Base-by-base conservation (phyloP, 1,140 invertebrate species). In the Bombus huntii region DNA sequence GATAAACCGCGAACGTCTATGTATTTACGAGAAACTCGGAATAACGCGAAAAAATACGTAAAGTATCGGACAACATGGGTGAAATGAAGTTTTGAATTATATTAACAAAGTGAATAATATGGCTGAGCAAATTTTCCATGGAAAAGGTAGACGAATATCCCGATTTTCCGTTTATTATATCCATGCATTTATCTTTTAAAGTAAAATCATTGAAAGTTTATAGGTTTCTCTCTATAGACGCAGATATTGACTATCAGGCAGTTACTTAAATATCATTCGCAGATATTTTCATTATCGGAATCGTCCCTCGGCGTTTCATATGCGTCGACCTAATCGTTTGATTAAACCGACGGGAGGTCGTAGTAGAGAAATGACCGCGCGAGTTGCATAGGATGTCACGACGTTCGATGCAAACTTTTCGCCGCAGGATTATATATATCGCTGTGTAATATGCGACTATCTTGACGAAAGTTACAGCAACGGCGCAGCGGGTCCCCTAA, bases 401-500 rank as follows among this genome's bases (percentile, higher is more conserved):
- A 9, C 18, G 8, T 44, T 31, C 59, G 44, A 68, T n/a, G 71
- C 10, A 85, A 85, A 85, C 34, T 81, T 81, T 71, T 78, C 62
- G 3, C 31, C 18, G 1, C 8, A 22, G 39, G 65, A 62, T 53
- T 53, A 53, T 53, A 22, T 53, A 28, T 62, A 62, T 62, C 28
- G 59, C 28, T 28, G 9, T 34, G 57, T 68, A 53, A 66, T 44
- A 42, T n/a, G 31, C 53, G 25, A 66, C 53, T 34, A 44, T 83
- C 31, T 59, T 13, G n/a, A 31, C 3, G 72, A 44, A 88, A 89
- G 65, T 89, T 66, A 31, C 25, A 70, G 18, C 79, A 73, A n/a
- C 75, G 47, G 59, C 59, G 28, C 59, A 13, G 59, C 59, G 62
- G 74, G 65, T 78, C 83, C 59, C 59, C 66, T 76, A 88, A 88